Evolutionary conservation across 2,113 vertebrate genomes (phyloP), one percentile per base, ranked within the genome.

Genomic region (Ascaphus truei): DNA sequence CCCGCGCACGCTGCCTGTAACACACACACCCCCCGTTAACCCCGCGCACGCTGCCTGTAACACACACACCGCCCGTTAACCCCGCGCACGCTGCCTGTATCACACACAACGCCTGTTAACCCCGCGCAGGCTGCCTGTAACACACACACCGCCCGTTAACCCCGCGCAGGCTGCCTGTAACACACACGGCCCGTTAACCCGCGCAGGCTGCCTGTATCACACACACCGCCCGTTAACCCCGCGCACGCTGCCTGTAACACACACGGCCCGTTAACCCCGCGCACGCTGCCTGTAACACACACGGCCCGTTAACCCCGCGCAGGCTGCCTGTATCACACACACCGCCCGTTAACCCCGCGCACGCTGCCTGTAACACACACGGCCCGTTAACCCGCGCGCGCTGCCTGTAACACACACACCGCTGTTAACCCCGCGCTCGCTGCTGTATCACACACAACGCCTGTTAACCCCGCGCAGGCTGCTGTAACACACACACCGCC

Each of bases 241-340:
- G n/a, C n/a, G n/a, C n/a, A n/a, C 15, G 1, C 12, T 7, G 23
- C 11, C 11, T 26, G 23, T 1, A 1, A 10, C 13, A n/a, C n/a
- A n/a, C n/a, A n/a, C 16, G 25, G 8, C 2, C 8, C 15, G 15
- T 37, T 56, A 6, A 25, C 53, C 13, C 41, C 56, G 2, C 30
- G 60, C 69, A 23, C 11, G 2, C 31, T 29, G 20, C 23, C 0
- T 10, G 9, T 41, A 15, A 3, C 36, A 43, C 4, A 0, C 47
- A 5, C 20, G 11, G 18, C 22, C 43, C 57, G 23, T 36, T 3
- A 7, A 8, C 4, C 18, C 13, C 34, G 29, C 74, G 81, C 56
- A 82, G 79, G n/a, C 56, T 39, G 4, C 29, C 18, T 11, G 3
- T 1, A 27, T 13, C 85, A 86, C 78, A 85, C 93, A n/a, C n/a